These are phyloP conservation scores for Liopterus haemorrhoidalis DNA, from an alignment of 2,888 invertebrate species.

Conservation along the genomic window DNA sequence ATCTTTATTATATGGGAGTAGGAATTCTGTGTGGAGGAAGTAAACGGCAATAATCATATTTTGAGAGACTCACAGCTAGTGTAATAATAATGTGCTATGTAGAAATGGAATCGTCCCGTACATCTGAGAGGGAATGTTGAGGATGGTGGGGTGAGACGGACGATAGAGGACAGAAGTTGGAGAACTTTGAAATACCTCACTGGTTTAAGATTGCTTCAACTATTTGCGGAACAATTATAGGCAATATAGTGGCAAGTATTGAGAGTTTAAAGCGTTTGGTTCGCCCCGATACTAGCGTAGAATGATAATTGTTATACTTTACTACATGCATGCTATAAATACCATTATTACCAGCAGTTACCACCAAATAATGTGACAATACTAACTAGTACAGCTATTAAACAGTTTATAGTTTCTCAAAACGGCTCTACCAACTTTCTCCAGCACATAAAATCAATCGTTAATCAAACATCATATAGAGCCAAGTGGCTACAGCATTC, in stretches of 20 bases:
- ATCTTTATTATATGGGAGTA: too few relatives aligned
- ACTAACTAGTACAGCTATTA: conserved; percentile 14
- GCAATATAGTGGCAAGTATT: conserved; percentile 15
- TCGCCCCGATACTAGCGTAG: too few relatives aligned
- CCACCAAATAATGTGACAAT: conserved; percentile 26
- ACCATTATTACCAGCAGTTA: conserved; percentile 44
- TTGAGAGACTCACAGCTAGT: conserved; percentile 6
- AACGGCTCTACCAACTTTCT: too few relatives aligned
- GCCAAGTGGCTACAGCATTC: too few relatives aligned
- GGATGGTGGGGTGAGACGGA: not conserved
- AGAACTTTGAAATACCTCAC: conserved; percentile 8
- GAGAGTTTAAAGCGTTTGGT: too few relatives aligned
- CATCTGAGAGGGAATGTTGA: not conserved
- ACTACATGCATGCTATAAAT: conserved; percentile 43
- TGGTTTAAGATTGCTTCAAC: conserved; percentile 41
- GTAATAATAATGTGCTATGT: conserved; percentile 9
- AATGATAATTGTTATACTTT: conserved; percentile 25
- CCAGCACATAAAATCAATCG: too few relatives aligned
- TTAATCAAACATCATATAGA: too few relatives aligned
- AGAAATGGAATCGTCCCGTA: not conserved
- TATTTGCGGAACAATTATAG: conserved; percentile 41
- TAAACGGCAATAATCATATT: conserved; percentile 8
- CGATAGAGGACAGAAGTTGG: not conserved
- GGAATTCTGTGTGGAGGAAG: conserved; percentile 1
- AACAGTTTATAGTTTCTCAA: conserved; percentile 13